phyloP scores from a whole-genome alignment of 2,113 vertebrate species.

The Etheostoma cragini region DNA sequence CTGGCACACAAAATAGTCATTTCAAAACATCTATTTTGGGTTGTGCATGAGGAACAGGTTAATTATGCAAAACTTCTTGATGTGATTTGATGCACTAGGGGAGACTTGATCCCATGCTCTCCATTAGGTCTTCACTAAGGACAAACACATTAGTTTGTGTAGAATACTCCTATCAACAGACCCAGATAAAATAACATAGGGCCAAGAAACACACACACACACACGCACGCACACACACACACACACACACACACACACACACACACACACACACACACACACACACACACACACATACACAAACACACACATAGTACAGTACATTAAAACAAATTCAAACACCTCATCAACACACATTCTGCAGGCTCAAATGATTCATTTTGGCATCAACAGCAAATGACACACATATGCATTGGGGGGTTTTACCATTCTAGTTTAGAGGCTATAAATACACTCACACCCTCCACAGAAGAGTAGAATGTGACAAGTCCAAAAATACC shows the following conservation, averaged over 20 bases:
- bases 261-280: not conserved
- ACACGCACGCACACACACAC: not conserved
- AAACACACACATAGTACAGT: conserved; percentile 10
- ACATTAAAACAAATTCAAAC: conserved; percentile 45
- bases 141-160: conserved; percentile 29
- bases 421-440: conserved; percentile 50
- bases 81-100: conserved; percentile 16
- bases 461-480: conserved; percentile 24
- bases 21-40: conserved; percentile 19
- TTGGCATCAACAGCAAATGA: conserved; percentile 41
- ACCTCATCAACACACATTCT: conserved; percentile 66
- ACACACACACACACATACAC: conserved; percentile 47
- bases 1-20: not conserved
- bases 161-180: not conserved
- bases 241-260: conserved; percentile 18
- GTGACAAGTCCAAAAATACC: conserved; percentile 63
- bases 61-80: conserved; percentile 28
- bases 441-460: conserved; percentile 56
- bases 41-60: conserved; percentile 18
- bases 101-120: conserved; percentile 30
- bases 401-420: conserved; percentile 24
- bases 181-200: conserved; percentile 24
- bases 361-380: conserved; percentile 56
- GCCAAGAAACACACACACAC: not conserved
- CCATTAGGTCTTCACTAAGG: conserved; percentile 16